Evolutionary conservation across 1,140 invertebrate species (phyloP).

Genomic region (Cherax quadricarinatus): DNA sequence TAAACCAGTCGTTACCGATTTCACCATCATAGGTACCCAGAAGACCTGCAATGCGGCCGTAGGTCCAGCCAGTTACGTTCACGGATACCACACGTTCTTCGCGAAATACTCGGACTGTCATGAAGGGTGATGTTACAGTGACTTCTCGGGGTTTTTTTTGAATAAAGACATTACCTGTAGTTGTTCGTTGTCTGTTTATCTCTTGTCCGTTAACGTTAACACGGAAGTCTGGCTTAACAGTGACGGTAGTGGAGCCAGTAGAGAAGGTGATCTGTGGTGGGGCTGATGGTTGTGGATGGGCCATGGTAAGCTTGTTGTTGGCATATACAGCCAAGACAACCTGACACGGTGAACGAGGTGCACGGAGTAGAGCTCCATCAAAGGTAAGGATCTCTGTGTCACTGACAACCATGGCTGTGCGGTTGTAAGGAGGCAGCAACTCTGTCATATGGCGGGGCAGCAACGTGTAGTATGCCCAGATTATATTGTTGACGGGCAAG

Average conservation of each 20-base stretch:
- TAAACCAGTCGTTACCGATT: conserved; percentile 24
- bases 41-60: conserved; percentile 37
- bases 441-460: neutral
- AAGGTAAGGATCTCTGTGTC: conserved; percentile 48
- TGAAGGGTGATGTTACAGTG: neutral
- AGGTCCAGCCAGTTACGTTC: conserved; percentile 53
- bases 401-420: conserved; percentile 39
- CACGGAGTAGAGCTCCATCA: conserved; percentile 27
- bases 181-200: neutral
- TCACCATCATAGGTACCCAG: conserved; percentile 39
- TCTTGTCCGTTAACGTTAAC: conserved; percentile 2
- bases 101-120: neutral
- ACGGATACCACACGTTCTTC: conserved; percentile 8
- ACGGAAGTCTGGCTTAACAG: conserved; percentile 2
- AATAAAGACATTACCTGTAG: neutral
- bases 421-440: conserved; percentile 40
- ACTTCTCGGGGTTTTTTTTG: neutral
- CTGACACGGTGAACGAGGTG: conserved; percentile 24
- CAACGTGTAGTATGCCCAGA: conserved; percentile 18
- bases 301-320: conserved; percentile 23
- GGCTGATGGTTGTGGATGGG: neutral
- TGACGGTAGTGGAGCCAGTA: neutral
- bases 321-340: conserved; percentile 14
- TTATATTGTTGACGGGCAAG: neutral
- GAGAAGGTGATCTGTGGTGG: conserved; percentile 34